These are phyloP conservation scores for Lasioglossum malachurum DNA, from an alignment of 2,888 invertebrate genomes.

Conservation along the genomic window DNA sequence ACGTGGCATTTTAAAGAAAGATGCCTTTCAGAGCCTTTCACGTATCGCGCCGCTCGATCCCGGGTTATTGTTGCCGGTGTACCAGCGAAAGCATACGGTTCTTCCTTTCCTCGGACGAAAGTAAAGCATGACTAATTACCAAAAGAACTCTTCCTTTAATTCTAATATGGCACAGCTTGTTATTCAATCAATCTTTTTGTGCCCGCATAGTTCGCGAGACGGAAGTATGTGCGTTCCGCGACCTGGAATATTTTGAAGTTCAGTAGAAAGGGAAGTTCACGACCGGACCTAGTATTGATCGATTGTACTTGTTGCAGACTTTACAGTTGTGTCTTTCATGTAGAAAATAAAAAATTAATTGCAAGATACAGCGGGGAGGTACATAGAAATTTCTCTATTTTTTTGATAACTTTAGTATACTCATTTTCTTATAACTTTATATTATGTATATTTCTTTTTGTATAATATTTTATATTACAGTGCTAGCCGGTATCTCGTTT, in stretches of 20 bases:
- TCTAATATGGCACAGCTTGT: background rate
- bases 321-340: background rate
- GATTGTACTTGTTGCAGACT: background rate
- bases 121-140: background rate
- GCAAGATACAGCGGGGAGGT: no score
- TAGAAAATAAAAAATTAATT: no score
- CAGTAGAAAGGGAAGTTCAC: background rate
- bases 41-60: slow-evolving; percentile 65
- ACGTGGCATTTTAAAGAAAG: slow-evolving; percentile 71
- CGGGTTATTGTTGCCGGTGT: slow-evolving; percentile 49
- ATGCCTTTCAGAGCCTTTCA: slow-evolving; percentile 65
- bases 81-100: slow-evolving; percentile 34
- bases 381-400: background rate
- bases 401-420: no score
- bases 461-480: background rate
- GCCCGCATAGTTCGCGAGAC: background rate
- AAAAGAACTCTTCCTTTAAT: background rate
- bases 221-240: background rate
- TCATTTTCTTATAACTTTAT: no score
- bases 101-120: slow-evolving; percentile 6
- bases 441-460: background rate
- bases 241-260: background rate
- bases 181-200: background rate
- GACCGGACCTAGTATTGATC: background rate
- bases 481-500: background rate